phyloP scores from a whole-genome alignment of 2,888 invertebrate species.

The Drepana falcataria region DNA sequence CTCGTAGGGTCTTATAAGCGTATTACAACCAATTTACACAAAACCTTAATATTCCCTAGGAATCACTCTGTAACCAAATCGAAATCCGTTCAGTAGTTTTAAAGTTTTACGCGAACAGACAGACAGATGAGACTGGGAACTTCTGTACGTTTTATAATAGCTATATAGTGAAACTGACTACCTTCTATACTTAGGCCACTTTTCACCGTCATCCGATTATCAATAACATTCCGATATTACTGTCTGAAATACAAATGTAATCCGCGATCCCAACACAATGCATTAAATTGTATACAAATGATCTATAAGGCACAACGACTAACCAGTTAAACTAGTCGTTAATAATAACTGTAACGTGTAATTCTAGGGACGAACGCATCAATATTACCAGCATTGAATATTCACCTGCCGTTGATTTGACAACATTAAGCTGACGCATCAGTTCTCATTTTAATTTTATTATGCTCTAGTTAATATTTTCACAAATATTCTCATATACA shows the following conservation, averaged over 20 bases:
- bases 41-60: no score
- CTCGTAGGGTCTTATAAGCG: no score
- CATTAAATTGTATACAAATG: background rate
- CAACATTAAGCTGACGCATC: background rate
- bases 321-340: background rate
- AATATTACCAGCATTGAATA: background rate
- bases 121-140: no score
- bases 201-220: constrained; percentile 29
- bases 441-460: no score
- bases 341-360: constrained; percentile 2
- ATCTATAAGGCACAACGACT: background rate
- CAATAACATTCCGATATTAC: constrained; percentile 31
- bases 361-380: background rate
- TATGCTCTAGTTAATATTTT: no score
- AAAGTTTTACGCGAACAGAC: no score
- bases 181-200: constrained; percentile 22
- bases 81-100: no score
- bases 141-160: no score
- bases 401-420: constrained; percentile 4
- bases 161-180: no score
- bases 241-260: constrained; percentile 14
- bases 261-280: background rate
- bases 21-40: no score
- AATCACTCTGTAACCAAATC: no score
- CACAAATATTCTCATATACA: no score